These are phyloP conservation scores for Notospermus geniculatus DNA, from an alignment of 1,140 invertebrate species.

Conservation along the genomic window DNA sequence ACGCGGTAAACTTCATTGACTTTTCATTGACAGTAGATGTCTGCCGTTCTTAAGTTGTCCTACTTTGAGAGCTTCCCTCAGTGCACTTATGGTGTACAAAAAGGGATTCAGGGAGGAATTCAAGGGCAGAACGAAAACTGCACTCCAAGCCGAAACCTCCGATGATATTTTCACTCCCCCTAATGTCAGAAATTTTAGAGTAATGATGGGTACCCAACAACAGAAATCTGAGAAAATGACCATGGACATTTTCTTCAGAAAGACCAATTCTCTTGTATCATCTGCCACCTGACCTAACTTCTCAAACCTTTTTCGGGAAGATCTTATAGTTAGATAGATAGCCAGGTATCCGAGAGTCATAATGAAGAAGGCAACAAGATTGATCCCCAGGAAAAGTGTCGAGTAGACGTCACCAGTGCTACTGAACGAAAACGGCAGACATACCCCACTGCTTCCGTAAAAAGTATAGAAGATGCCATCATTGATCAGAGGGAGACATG, in stretches of 20 bases:
- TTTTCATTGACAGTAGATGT: too few relatives aligned
- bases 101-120: conserved; percentile 20
- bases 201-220: conserved; percentile 5
- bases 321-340: not conserved
- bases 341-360: not conserved
- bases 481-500: not conserved
- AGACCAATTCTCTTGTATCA: not conserved
- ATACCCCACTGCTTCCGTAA: not conserved
- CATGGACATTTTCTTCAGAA: not conserved
- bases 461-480: not conserved
- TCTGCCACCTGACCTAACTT: not conserved
- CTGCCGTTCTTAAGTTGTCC: too few relatives aligned
- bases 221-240: not conserved
- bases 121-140: conserved; percentile 20
- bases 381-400: not conserved
- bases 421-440: not conserved
- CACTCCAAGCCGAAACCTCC: conserved; percentile 18
- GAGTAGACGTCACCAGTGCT: not conserved
- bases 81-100: conserved; percentile 15
- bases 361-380: not conserved
- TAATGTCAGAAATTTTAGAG: not conserved
- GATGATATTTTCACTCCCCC: not conserved
- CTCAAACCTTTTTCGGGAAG: not conserved
- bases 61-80: not conserved
- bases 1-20: too few relatives aligned